phyloP scores from a whole-genome alignment of 2,888 invertebrate genomes.

The Listrodromus nycthemerus region DNA sequence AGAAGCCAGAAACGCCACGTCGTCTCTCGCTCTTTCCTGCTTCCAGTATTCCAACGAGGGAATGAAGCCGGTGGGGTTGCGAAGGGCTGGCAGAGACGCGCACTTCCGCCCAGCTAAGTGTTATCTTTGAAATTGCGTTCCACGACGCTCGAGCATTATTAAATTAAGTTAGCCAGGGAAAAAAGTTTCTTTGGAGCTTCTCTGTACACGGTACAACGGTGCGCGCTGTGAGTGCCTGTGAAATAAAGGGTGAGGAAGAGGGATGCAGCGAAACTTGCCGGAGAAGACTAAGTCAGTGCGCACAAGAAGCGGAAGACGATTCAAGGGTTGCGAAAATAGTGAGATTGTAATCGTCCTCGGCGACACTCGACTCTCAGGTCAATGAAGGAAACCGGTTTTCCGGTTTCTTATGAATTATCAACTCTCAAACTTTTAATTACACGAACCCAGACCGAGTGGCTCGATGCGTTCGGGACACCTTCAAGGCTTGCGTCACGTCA shows the following conservation, averaged over 20 bases:
- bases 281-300: slow-evolving; percentile 10
- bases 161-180: slow-evolving; percentile 79
- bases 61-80: slow-evolving; percentile 31
- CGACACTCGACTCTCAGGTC: slow-evolving; percentile 4
- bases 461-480: neutral
- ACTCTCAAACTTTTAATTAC: neutral
- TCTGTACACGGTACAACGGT: neutral
- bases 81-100: slow-evolving; percentile 60
- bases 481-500: no score
- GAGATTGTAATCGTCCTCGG: neutral
- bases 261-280: slow-evolving; percentile 6
- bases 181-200: slow-evolving; percentile 73
- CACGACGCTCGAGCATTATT: slow-evolving; percentile 76
- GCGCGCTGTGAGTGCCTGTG: neutral
- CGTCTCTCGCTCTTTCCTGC: slow-evolving; percentile 53
- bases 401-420: neutral
- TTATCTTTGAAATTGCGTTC: slow-evolving; percentile 81
- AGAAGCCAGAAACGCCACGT: slow-evolving; percentile 42
- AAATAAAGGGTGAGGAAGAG: neutral
- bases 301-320: slow-evolving; percentile 34
- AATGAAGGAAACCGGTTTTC: neutral
- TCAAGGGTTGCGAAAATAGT: slow-evolving; percentile 33
- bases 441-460: neutral
- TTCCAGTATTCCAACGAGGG: slow-evolving; percentile 58
- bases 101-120: slow-evolving; percentile 74